Evolutionary conservation across 2,888 invertebrate species (phyloP).

Genomic region (Blomia tropicalis): DNA sequence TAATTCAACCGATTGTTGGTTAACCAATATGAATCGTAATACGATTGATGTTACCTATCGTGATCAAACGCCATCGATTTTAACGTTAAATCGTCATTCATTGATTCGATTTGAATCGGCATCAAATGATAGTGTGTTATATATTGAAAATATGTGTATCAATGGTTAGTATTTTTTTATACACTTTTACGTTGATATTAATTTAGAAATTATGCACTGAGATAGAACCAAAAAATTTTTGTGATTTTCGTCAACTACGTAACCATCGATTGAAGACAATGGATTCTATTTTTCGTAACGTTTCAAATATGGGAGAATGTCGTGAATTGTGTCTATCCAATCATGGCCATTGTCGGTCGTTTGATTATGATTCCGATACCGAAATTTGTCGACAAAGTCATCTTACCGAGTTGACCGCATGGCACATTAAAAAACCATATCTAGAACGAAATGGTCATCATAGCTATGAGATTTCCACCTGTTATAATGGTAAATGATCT

Average conservation of each 20-base stretch:
- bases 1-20: slow-evolving; percentile 65
- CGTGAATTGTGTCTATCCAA: slow-evolving; percentile 69
- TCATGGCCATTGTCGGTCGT: slow-evolving; percentile 61
- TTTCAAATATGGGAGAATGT: slow-evolving; percentile 68
- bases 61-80: neutral
- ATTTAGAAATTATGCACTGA: neutral
- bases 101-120: too few relatives aligned
- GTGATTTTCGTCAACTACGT: slow-evolving; percentile 61
- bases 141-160: slow-evolving; percentile 43
- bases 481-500: slow-evolving; percentile 54
- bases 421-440: slow-evolving; percentile 42
- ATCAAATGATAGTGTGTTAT: slow-evolving; percentile 34
- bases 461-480: slow-evolving; percentile 76
- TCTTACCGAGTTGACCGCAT: slow-evolving; percentile 70
- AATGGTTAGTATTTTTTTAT: slow-evolving; percentile 27
- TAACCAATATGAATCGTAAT: slow-evolving; percentile 79
- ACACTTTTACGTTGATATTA: neutral
- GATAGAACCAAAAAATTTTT: slow-evolving; percentile 71
- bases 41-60: slow-evolving; percentile 38
- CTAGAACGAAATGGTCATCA: slow-evolving; percentile 61
- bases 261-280: slow-evolving; percentile 81
- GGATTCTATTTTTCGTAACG: slow-evolving; percentile 69
- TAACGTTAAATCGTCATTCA: neutral
- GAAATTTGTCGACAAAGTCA: slow-evolving; percentile 71
- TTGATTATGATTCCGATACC: slow-evolving; percentile 75